These are phyloP conservation scores for Sycophila texana DNA, from an alignment of 2,888 invertebrate species.

Conservation along the genomic window DNA sequence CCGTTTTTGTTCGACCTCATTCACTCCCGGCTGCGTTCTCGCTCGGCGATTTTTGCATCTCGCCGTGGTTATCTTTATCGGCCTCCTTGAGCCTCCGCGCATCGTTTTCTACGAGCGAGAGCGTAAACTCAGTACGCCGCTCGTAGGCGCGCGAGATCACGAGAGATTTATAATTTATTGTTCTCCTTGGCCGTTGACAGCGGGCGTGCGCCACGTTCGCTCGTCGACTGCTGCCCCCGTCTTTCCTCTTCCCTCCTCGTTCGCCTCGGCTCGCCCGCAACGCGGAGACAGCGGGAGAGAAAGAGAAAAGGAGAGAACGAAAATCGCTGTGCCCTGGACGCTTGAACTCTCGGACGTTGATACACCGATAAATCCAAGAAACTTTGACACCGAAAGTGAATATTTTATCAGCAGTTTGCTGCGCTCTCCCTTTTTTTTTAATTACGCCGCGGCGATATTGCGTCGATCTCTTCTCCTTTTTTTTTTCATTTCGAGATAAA, in stretches of 20 bases:
- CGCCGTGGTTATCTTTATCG: slow-evolving; percentile 4
- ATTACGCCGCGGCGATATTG: no score
- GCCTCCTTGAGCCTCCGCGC: neutral
- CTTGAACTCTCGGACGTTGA: slow-evolving; percentile 26
- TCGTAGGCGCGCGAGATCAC: slow-evolving; percentile 58
- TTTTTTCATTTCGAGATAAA: slow-evolving; percentile 12
- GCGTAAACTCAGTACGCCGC: slow-evolving; percentile 29
- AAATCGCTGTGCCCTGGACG: no score
- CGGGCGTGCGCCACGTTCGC: slow-evolving; percentile 64
- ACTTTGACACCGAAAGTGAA: slow-evolving; percentile 41
- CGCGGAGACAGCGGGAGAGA: neutral
- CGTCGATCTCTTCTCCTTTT: neutral
- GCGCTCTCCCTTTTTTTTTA: no score
- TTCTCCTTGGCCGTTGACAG: slow-evolving; percentile 68
- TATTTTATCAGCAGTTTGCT: slow-evolving; percentile 12
- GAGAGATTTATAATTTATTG: slow-evolving; percentile 71
- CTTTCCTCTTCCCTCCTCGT: slow-evolving; percentile 33
- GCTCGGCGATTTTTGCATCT: slow-evolving; percentile 31
- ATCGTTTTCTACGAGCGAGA: slow-evolving; percentile 17
- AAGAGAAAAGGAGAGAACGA: slow-evolving; percentile 2
- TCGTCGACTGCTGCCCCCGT: slow-evolving; percentile 35
- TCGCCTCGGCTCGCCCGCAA: neutral
- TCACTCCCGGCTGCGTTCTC: slow-evolving; percentile 21
- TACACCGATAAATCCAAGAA: slow-evolving; percentile 29
- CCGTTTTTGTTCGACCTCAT: neutral